These are phyloP conservation scores for Troides aeacus DNA, from an alignment of 2,888 invertebrate species.

Conservation along the genomic window DNA sequence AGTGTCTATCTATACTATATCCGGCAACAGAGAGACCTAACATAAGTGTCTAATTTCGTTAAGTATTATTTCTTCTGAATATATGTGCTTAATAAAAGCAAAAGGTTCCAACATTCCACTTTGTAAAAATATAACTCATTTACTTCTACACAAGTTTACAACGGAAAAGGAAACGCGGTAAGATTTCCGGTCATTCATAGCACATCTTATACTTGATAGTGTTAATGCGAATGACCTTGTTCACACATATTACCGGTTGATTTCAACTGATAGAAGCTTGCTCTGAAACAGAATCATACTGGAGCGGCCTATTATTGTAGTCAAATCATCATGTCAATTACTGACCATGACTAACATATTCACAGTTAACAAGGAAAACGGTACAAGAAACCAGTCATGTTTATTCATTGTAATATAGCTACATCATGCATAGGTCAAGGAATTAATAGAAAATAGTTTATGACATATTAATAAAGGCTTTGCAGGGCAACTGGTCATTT, in stretches of 20 bases:
- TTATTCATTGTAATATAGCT: constrained; percentile 10
- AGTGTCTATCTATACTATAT: too few species aligned
- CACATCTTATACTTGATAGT: constrained; percentile 11
- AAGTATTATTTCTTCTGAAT: too few species aligned
- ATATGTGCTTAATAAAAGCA: too few species aligned
- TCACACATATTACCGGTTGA: constrained; percentile 13
- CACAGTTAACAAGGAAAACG: constrained; percentile 41
- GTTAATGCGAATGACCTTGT: constrained; percentile 14
- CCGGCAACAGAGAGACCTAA: too few species aligned
- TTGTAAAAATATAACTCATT: constrained; percentile 2
- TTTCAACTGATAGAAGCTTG: neutral
- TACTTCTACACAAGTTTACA: constrained; percentile 8
- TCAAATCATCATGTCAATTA: constrained; percentile 66
- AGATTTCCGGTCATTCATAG: constrained; percentile 18
- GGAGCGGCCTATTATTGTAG: constrained; percentile 33
- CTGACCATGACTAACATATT: constrained; percentile 45
- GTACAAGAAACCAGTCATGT: constrained; percentile 25
- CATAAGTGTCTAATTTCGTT: too few species aligned
- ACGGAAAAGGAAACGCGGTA: constrained; percentile 23
- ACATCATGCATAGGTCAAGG: constrained; percentile 22
- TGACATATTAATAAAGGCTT: neutral
- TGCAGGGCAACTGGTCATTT: neutral
- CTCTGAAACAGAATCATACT: neutral
- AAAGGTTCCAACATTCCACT: neutral
- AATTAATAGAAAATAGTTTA: constrained; percentile 11